Base-by-base conservation (phyloP, 2,888 invertebrate species). In the Onchidella celtica region DNA sequence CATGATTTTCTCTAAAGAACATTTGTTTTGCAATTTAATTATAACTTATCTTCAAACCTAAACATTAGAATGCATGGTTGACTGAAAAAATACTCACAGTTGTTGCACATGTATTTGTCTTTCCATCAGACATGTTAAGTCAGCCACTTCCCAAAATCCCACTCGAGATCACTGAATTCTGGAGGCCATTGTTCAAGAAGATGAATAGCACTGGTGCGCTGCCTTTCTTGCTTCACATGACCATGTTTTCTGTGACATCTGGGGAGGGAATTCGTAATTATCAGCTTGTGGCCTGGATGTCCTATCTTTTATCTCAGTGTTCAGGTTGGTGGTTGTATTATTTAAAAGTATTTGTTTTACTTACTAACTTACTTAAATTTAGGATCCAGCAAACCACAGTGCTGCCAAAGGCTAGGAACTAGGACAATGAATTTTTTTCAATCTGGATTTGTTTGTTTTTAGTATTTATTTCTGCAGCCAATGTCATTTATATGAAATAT, bases 231-330 rank as follows among this genome's bases (percentile, higher is more conserved):
- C 34, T 80, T 36, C 47, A 82, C 36, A 69, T 34, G 21, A 61
- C 70, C 40, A 47, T 81, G 55, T 47, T 79, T n/a, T 55, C 74
- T 27, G 65, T 68, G 38, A 65, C 66, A 21, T 78, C 78, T n/a
- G 74, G 59, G 9, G 59, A 66, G 27, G 81, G 82, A n/a, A 61
- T 82, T 2, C 68, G 78, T 9, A 80, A 80, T 36, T 72, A 74
- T 38, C 70, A 63, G 24, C 77, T 82, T 34, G 74, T 74, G 17
- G 84, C 82, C 4, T 84, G 84, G 84, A 40, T 84, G 11, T 57
- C 75, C 21, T 72, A 76, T 47, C 59, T 84, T 76, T 66, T 84
- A 4, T 57, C 78, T 55, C 75, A 79, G 57, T 29, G 55, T 14
- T 21, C 34, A 66, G 77, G 77, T 75, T 34, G 29, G 61, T 34